Conservation (phyloP, 1,140 invertebrate genomes). For the Hylyphantes graminicola region DNA sequence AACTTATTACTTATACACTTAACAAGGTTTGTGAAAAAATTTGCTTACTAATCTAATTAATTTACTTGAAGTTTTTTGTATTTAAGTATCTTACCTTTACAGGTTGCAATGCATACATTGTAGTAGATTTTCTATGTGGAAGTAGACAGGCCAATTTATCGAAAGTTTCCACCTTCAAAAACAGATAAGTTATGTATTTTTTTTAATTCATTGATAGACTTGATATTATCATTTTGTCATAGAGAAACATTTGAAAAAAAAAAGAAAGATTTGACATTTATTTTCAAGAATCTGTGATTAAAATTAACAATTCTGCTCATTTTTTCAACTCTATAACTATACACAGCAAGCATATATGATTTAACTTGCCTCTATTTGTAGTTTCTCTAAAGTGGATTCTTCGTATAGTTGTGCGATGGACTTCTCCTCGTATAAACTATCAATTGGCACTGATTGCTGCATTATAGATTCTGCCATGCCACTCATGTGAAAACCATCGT, state of each 20-base stretch:
- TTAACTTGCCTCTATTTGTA: slow-evolving; percentile 72
- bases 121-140: slow-evolving; percentile 77
- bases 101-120: slow-evolving; percentile 78
- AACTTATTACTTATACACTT: background rate
- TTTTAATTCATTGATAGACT: background rate
- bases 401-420: slow-evolving; percentile 72
- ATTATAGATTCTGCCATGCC: slow-evolving; percentile 63
- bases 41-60: background rate
- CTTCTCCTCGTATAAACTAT: slow-evolving; percentile 69
- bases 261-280: background rate
- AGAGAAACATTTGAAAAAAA: background rate
- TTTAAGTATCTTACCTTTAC: slow-evolving; percentile 68
- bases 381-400: slow-evolving; percentile 73
- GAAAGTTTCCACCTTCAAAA: slow-evolving; percentile 72
- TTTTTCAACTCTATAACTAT: background rate
- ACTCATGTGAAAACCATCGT: slow-evolving; percentile 66
- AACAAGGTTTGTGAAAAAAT: background rate
- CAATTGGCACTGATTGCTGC: slow-evolving; percentile 65
- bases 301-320: background rate
- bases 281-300: background rate
- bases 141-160: slow-evolving; percentile 78
- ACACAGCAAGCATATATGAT: background rate
- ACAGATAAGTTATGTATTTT: too few relatives aligned
- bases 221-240: background rate
- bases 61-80: background rate